Evolutionary conservation across 2,888 invertebrate genomes (phyloP).

Genomic region (Fragum whitleyi): DNA sequence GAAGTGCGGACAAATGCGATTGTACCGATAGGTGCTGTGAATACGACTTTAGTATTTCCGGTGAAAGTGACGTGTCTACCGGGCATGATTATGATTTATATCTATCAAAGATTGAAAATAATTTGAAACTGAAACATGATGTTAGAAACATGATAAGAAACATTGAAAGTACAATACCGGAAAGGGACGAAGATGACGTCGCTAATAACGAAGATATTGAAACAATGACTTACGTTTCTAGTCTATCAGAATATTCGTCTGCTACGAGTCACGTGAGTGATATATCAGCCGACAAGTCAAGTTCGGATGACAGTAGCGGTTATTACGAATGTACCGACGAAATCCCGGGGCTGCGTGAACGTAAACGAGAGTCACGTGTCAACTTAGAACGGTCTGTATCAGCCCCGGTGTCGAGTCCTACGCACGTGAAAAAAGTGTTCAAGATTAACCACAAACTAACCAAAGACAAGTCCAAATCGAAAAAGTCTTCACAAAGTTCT

Average conservation of each 20-base stretch:
- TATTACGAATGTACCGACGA: constrained; percentile 67
- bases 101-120: constrained; percentile 62
- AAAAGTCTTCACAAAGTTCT: constrained; percentile 19
- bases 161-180: constrained; percentile 47
- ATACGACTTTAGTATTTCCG: constrained; percentile 59
- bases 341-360: constrained; percentile 42
- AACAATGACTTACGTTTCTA: constrained; percentile 67
- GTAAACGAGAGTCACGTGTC: constrained; percentile 41
- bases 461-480: constrained; percentile 26
- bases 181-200: constrained; percentile 27
- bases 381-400: constrained; percentile 57
- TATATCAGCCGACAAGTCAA: constrained; percentile 68
- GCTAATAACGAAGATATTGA: constrained; percentile 36
- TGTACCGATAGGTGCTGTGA: constrained; percentile 51
- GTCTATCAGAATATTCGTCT: constrained; percentile 67
- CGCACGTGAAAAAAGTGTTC: constrained; percentile 26
- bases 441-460: constrained; percentile 9
- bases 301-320: constrained; percentile 69
- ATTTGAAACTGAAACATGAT: constrained; percentile 59
- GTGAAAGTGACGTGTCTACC: constrained; percentile 56
- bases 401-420: constrained; percentile 33
- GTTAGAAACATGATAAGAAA: constrained; percentile 55
- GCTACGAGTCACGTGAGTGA: constrained; percentile 65
- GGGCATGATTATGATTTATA: constrained; percentile 57
- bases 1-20: background rate